Evolutionary conservation across 2,888 invertebrate species (phyloP).

Genomic region (Drosophila borealis): DNA sequence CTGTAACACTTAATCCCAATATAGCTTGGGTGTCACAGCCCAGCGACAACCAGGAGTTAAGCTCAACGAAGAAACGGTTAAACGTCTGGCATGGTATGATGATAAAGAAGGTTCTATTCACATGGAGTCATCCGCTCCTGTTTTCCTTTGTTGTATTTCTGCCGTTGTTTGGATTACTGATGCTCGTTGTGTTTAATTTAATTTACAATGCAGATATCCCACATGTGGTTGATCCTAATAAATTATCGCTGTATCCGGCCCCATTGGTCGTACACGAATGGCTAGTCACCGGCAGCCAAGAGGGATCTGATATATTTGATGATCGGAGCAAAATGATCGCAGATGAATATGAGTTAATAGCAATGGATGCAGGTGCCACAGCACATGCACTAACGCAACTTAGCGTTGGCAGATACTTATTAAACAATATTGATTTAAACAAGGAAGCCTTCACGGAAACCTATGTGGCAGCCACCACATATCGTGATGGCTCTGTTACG

Average conservation of each 20-base stretch:
- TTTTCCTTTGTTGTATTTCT: conserved; percentile 51
- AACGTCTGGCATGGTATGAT: conserved; percentile 87
- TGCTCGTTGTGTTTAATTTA: not conserved
- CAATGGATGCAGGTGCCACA: conserved; percentile 18
- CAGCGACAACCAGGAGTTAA: conserved; percentile 19
- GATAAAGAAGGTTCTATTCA: conserved; percentile 87
- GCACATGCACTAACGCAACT: not conserved
- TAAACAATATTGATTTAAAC: not conserved
- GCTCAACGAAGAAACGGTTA: not conserved
- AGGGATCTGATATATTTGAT: rapidly evolving
- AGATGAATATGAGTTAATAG: conserved; percentile 4
- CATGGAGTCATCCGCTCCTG: conserved; percentile 86
- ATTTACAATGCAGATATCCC: rapidly evolving
- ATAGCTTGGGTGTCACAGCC: conserved; percentile 3
- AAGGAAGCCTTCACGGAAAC: not conserved
- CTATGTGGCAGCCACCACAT: conserved; percentile 38
- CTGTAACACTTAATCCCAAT: no score
- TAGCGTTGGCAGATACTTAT: conserved; percentile 12
- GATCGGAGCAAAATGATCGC: not conserved
- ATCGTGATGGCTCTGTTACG: not conserved
- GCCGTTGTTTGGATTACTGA: not conserved
- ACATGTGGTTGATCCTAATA: not conserved
- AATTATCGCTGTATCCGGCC: conserved; percentile 3
- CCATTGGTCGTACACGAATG: conserved; percentile 9
- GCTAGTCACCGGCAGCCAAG: not conserved